Conservation (phyloP, 2,113 vertebrate species). For the Actenoides hombroni region DNA sequence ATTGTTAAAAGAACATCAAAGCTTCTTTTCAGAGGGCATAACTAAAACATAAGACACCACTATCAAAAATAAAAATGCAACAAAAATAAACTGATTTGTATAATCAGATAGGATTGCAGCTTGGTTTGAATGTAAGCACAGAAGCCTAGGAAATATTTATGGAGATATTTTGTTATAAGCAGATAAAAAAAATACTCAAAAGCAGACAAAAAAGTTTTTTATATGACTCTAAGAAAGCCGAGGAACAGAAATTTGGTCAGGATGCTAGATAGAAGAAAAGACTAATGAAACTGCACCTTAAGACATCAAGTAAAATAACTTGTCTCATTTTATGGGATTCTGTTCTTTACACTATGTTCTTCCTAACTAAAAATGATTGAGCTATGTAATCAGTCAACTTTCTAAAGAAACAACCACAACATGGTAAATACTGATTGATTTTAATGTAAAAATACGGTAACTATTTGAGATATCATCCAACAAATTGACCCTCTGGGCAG, state of each 20-base stretch:
- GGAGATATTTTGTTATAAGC: neutral
- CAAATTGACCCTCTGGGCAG: neutral
- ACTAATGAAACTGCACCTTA: neutral
- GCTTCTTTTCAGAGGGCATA: neutral
- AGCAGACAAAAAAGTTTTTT: neutral
- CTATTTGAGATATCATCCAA: neutral
- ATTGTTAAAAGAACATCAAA: neutral
- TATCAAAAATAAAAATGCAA: neutral
- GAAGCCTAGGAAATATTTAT: neutral
- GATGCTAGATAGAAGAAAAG: neutral
- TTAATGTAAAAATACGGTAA: neutral
- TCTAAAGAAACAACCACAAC: neutral
- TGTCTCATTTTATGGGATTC: neutral
- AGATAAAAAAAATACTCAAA: neutral
- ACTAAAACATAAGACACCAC: neutral
- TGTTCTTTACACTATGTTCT: neutral
- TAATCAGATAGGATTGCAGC: neutral
- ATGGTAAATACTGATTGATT: neutral
- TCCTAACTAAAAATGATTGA: neutral
- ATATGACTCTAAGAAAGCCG: neutral
- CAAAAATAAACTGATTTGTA: neutral
- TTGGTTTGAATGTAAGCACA: neutral
- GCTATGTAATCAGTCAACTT: neutral
- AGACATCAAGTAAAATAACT: neutral
- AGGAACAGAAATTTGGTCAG: neutral